A percentile compares a stretch with the other conserved stretches of the same genome.
phyloP scores from a whole-genome alignment of 1,140 invertebrate genomes.

The Tyrophagus putrescentiae region DNA sequence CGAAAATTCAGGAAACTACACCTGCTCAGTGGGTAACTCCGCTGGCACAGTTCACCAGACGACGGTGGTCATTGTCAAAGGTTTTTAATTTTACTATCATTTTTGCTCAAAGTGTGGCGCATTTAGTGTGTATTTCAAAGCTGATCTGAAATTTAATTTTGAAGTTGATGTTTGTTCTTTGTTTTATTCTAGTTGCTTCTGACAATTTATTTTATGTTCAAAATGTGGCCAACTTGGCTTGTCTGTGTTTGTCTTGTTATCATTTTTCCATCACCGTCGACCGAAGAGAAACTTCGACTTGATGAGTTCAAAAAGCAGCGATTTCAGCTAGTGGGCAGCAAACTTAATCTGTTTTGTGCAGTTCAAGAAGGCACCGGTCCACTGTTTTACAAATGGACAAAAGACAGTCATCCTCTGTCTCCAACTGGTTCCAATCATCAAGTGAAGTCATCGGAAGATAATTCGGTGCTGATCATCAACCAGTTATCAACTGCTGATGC shows the following conservation, averaged over 20 bases:
- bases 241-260: neutral
- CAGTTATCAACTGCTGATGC: neutral
- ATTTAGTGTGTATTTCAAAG: neutral
- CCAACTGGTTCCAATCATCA: neutral
- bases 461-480: constrained; percentile 10
- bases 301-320: constrained; percentile 4
- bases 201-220: neutral
- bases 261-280: neutral
- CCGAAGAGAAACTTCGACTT: neutral
- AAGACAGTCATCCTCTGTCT: constrained; percentile 10
- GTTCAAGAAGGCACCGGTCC: neutral
- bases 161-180: neutral
- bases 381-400: neutral
- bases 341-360: constrained; percentile 3
- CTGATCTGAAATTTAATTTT: neutral
- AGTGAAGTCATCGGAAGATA: neutral
- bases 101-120: neutral
- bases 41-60: constrained; percentile 62
- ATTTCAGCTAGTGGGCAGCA: neutral
- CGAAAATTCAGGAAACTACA: constrained; percentile 62
- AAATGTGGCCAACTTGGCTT: neutral
- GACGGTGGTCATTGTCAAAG: neutral
- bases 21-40: constrained; percentile 76
- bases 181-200: neutral
- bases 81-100: neutral